These are phyloP conservation scores for Rhagium mordax DNA, from an alignment of 2,888 invertebrate species.

Conservation along the genomic window DNA sequence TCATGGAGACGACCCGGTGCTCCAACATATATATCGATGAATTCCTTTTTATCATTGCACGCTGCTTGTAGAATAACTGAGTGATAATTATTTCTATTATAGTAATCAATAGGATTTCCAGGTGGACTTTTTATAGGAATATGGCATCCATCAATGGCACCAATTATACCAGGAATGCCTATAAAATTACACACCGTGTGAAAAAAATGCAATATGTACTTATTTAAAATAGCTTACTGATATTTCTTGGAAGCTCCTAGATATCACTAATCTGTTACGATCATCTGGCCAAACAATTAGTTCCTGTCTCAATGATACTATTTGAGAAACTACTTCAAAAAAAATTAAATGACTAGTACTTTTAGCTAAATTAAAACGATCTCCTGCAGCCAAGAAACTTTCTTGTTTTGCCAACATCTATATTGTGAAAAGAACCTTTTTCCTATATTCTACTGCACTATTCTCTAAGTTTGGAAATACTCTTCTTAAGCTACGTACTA, in stretches of 20 bases:
- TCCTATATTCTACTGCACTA: not conserved
- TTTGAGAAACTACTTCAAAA: no score
- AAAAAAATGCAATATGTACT: no score
- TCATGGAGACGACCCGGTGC: constrained; percentile 44
- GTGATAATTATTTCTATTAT: constrained; percentile 46
- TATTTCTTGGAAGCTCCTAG: no score
- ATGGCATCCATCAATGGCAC: no score
- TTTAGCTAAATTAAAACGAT: constrained; percentile 2
- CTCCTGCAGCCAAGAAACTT: constrained; percentile 2
- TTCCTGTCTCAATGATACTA: no score
- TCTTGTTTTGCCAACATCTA: constrained; percentile 7
- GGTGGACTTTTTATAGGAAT: no score
- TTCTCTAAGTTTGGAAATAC: not conserved
- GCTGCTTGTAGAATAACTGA: constrained; percentile 46
- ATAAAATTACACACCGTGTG: no score
- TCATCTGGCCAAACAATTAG: no score
- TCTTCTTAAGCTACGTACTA: not conserved
- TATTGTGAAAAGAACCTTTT: constrained; percentile 8
- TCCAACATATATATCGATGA: constrained; percentile 38
- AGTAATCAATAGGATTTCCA: constrained; percentile 20
- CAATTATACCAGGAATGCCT: no score
- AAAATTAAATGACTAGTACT: not conserved
- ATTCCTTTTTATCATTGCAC: constrained; percentile 33
- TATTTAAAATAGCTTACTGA: no score
- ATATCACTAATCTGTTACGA: no score